Base-by-base conservation (phyloP, 1,140 invertebrate genomes). In the Geopemphigus sp. region DNA sequence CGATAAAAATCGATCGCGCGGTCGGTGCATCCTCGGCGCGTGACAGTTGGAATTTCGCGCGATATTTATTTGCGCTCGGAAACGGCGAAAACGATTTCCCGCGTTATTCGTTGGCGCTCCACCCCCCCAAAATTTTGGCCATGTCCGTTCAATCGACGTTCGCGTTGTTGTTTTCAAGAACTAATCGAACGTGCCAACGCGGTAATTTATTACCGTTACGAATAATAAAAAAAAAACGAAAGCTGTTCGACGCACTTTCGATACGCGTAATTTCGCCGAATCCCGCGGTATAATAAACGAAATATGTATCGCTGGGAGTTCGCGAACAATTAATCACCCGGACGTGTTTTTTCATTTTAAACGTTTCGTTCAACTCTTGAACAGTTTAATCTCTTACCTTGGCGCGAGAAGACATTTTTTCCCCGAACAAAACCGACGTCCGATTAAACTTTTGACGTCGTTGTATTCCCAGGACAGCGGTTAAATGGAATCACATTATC, bases 141-240 rank as follows among this genome's bases (percentile, higher is more conserved):
- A n/a, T n/a, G 24, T 68, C 17, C 12, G 5, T 5, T 8, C 6
- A 22, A 29, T 8, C n/a, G 15, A 15, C 29, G 17, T 72, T 54
- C 19, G 26, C 17, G 19, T 53, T 70, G 47, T 53, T 19, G 1
- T 70, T 68, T 50, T 0, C 47, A 53, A 26, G 6, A 53, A 70
- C 53, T 53, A n/a, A 54, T 72, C 19, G 8, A 32, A 54, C 29
- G 29, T 54, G 17, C 0, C 0, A n/a, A 54, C 19, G 29, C 4
- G 12, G 54, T 72, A 53, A n/a, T 10, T 72, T 54, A 54, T 72
- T 29, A 26, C 54, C 53, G 39, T 45, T 24, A 17, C 32, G 10
- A 32, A 72, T 54, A 54, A 14, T 72, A 53, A 29, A 54, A 54
- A 54, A 53, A 70, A 70, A 53, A 53, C 54, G 54, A 72, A 54